Percentiles rank a stretch among this genome's conserved stretches.
Evolutionary conservation across 2,113 vertebrate genomes (phyloP).

Genomic region (Elanoides forficatus): DNA sequence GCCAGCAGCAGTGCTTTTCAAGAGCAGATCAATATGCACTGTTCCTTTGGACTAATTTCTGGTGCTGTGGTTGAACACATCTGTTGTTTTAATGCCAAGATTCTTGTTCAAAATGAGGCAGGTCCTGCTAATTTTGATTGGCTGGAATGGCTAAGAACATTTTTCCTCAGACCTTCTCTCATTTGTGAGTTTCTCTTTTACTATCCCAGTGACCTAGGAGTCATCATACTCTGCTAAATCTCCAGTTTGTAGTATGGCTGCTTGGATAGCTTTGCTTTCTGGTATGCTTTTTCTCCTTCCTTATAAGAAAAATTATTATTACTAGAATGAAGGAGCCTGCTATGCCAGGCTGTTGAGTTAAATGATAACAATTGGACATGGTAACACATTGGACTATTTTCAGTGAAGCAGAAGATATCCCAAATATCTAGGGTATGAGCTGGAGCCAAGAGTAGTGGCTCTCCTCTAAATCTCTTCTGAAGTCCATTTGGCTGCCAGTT

Average conservation of each 20-base stretch:
- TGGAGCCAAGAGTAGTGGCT: not conserved
- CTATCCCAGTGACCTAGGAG: not conserved
- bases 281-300: not conserved
- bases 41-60: not conserved
- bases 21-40: not conserved
- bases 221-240: not conserved
- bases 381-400: not conserved
- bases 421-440: not conserved
- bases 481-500: not conserved
- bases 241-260: not conserved
- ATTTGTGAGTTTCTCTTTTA: not conserved
- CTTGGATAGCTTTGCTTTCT: not conserved
- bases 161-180: not conserved
- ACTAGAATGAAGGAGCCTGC: not conserved
- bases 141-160: not conserved
- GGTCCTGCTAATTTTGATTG: not conserved
- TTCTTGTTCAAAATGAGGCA: not conserved
- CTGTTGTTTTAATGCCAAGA: not conserved
- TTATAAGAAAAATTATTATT: not conserved
- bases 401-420: not conserved
- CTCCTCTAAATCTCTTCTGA: not conserved
- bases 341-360: not conserved
- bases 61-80: not conserved
- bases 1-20: not conserved
- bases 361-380: not conserved